phyloP scores from a whole-genome alignment of 2,888 invertebrate species.

The Eristalis tenax region DNA sequence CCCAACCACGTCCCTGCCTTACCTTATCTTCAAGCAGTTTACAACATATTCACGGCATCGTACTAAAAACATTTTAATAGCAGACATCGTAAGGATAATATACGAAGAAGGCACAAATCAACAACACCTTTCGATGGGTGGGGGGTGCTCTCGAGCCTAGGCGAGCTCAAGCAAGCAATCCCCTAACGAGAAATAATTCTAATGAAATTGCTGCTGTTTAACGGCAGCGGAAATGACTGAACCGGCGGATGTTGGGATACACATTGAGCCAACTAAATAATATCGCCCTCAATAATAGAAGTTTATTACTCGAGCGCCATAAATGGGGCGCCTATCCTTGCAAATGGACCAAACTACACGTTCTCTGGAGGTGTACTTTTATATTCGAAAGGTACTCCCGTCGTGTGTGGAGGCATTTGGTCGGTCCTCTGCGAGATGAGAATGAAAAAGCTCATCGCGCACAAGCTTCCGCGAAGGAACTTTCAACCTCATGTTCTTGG shows the following conservation, averaged over 20 bases:
- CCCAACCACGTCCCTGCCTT: background rate
- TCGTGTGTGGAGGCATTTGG: too few relatives aligned
- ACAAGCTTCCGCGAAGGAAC: background rate
- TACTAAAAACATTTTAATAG: slow-evolving; percentile 49
- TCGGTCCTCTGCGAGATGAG: background rate
- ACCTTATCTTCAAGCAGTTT: slow-evolving; percentile 40
- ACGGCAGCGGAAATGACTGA: background rate
- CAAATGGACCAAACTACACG: slow-evolving; percentile 57
- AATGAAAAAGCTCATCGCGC: background rate
- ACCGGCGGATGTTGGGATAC: slow-evolving; percentile 2
- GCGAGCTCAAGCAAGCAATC: slow-evolving; percentile 33
- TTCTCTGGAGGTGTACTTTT: slow-evolving; percentile 47
- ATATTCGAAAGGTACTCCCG: slow-evolving; percentile 30
- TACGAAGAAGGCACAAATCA: slow-evolving; percentile 45
- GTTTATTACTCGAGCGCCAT: slow-evolving; percentile 63
- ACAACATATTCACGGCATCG: slow-evolving; percentile 46
- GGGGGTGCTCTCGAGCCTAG: too few relatives aligned
- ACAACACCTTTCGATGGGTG: background rate
- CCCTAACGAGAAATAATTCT: slow-evolving; percentile 61
- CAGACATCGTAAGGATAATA: slow-evolving; percentile 29
- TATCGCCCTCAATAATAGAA: slow-evolving; percentile 68
- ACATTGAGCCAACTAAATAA: slow-evolving; percentile 51
- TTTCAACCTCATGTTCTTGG: background rate
- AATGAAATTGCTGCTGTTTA: slow-evolving; percentile 65
- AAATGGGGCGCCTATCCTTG: slow-evolving; percentile 63